phyloP scores from a whole-genome alignment of 2,888 invertebrate species.

The Julus scanicus region DNA sequence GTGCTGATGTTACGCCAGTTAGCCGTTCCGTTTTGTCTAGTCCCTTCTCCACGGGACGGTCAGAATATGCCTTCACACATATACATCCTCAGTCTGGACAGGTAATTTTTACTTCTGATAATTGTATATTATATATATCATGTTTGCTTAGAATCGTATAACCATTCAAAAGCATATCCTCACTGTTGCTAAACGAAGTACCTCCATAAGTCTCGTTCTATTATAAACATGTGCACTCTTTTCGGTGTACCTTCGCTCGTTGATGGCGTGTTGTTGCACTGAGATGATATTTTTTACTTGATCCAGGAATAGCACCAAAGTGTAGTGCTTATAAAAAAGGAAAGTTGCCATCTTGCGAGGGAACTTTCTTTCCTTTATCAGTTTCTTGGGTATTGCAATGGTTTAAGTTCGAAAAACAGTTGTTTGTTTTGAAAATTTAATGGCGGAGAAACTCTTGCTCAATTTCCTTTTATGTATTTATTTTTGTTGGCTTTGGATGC shows the following conservation, averaged over 20 bases:
- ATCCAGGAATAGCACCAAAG: conserved; percentile 23
- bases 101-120: conserved; percentile 61
- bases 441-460: conserved; percentile 14
- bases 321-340: conserved; percentile 41
- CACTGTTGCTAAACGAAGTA: background rate
- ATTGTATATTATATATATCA: background rate
- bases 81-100: conserved; percentile 82
- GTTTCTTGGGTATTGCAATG: background rate
- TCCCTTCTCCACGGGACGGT: conserved; percentile 66
- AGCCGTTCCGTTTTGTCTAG: conserved; percentile 67
- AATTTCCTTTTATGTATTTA: conserved; percentile 24
- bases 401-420: background rate
- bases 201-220: background rate
- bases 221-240: background rate
- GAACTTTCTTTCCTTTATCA: conserved; percentile 11
- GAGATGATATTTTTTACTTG: background rate
- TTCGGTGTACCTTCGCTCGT: background rate
- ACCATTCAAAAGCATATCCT: background rate
- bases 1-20: conserved; percentile 64
- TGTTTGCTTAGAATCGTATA: background rate
- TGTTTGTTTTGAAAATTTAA: conserved; percentile 10
- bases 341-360: background rate
- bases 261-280: background rate
- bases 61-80: conserved; percentile 88
- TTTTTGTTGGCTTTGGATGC: background rate